These are phyloP conservation scores for Phylloscopus trochilus DNA, from an alignment of 2,113 vertebrate genomes.

Conservation along the genomic window DNA sequence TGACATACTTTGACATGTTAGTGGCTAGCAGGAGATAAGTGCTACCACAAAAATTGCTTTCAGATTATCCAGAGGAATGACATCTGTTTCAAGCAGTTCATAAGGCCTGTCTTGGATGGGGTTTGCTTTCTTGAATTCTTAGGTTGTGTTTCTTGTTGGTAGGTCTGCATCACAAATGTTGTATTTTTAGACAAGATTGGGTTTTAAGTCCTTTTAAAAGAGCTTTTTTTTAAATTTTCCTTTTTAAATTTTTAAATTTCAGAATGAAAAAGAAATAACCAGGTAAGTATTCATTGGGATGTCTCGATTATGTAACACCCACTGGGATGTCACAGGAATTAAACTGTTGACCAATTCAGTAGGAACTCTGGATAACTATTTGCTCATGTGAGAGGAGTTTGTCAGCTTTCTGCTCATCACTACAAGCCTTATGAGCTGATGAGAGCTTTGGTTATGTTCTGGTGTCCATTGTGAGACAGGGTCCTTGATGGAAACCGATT, in stretches of 20 bases:
- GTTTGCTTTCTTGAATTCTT: not conserved
- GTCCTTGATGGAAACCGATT: not conserved
- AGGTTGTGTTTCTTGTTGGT: not conserved
- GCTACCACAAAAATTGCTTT: not conserved
- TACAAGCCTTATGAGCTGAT: not conserved
- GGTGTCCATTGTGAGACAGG: not conserved
- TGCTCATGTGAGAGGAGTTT: accelerated
- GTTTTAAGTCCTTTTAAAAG: not conserved
- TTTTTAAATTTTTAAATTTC: not conserved
- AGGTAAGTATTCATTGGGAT: not conserved
- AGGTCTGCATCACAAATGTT: not conserved
- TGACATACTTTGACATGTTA: not conserved
- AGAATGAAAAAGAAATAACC: not conserved
- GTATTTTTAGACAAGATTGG: not conserved
- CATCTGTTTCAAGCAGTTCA: not conserved
- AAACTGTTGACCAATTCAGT: not conserved
- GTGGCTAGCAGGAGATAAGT: not conserved
- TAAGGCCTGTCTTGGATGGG: not conserved
- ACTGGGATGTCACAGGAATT: not conserved
- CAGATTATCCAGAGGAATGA: not conserved
- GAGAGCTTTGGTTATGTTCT: not conserved
- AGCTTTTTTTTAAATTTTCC: not conserved
- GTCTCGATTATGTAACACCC: not conserved
- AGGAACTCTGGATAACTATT: not conserved
- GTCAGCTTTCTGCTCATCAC: not conserved